phyloP scores from a whole-genome alignment of 2,797 vertebrate species.

The Acrossocheilus wenchowensis region DNA sequence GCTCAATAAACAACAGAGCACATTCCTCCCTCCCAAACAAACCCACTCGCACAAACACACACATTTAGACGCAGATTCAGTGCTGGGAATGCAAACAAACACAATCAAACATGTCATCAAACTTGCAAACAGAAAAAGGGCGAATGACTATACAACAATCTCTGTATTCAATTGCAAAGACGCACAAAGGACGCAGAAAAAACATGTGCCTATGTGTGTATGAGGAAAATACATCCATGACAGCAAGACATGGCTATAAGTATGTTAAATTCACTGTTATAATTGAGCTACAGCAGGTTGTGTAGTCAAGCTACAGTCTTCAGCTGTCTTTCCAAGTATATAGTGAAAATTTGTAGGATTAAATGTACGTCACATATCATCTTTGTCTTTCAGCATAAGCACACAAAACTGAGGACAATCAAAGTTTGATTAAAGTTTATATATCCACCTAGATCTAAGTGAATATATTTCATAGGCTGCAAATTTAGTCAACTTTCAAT shows the following conservation, averaged over 20 bases:
- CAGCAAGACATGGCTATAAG: neutral
- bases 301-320: neutral
- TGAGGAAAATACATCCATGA: neutral
- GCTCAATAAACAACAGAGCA: conserved; percentile 37
- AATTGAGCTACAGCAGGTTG: neutral
- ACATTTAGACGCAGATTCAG: conserved; percentile 25
- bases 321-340: neutral
- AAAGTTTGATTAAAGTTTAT: neutral
- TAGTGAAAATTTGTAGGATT: neutral
- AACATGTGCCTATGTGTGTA: neutral
- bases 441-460: neutral
- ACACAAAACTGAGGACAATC: neutral
- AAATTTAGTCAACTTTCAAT: neutral
- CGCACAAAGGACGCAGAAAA: neutral
- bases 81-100: conserved; percentile 28
- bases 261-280: neutral
- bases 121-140: conserved; percentile 13
- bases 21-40: conserved; percentile 48
- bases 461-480: too few relatives aligned
- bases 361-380: neutral
- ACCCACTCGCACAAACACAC: conserved; percentile 30
- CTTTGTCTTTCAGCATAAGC: neutral
- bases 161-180: neutral
- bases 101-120: conserved; percentile 31
- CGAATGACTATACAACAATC: neutral